Percentiles rank a stretch among this genome's conserved stretches.
Conservation (phyloP, 1,140 invertebrate genomes). For the Aphaenogaster ashmeadi region DNA sequence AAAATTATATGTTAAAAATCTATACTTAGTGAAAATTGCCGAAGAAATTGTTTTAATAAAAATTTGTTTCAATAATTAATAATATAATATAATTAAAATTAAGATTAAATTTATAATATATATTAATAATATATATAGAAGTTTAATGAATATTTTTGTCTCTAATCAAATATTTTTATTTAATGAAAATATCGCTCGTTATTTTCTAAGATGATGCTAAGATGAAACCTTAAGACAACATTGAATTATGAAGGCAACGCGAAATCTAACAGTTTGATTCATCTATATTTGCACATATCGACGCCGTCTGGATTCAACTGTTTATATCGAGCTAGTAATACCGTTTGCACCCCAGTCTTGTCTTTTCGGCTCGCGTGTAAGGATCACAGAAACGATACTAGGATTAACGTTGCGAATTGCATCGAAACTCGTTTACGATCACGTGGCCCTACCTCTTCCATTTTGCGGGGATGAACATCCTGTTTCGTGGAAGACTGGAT, state of each 20-base stretch:
- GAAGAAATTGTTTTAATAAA: not conserved
- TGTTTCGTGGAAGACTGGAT: constrained; percentile 64
- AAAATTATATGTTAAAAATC: not conserved
- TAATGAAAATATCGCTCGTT: not conserved
- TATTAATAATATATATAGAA: not conserved
- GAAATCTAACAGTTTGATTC: not conserved
- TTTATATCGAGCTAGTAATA: constrained; percentile 19
- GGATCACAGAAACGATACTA: constrained; percentile 56
- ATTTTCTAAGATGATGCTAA: not conserved
- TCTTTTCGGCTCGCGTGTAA: constrained; percentile 62
- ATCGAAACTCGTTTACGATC: constrained; percentile 53
- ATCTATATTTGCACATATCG: constrained; percentile 12
- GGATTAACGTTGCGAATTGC: constrained; percentile 59
- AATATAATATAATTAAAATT: not conserved
- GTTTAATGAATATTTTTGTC: not conserved
- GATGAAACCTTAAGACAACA: not conserved
- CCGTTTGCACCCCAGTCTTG: constrained; percentile 43
- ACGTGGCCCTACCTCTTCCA: constrained; percentile 42
- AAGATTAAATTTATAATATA: not conserved
- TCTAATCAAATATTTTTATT: constrained; percentile 1
- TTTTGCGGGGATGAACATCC: constrained; percentile 45
- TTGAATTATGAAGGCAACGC: not conserved
- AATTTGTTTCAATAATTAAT: not conserved
- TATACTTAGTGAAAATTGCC: not conserved
- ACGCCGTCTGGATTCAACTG: not conserved